Evolutionary conservation across 2,797 vertebrate species (phyloP), one percentile per base, ranked within the genome.

Genomic region (Anolis apletophallus): DNA sequence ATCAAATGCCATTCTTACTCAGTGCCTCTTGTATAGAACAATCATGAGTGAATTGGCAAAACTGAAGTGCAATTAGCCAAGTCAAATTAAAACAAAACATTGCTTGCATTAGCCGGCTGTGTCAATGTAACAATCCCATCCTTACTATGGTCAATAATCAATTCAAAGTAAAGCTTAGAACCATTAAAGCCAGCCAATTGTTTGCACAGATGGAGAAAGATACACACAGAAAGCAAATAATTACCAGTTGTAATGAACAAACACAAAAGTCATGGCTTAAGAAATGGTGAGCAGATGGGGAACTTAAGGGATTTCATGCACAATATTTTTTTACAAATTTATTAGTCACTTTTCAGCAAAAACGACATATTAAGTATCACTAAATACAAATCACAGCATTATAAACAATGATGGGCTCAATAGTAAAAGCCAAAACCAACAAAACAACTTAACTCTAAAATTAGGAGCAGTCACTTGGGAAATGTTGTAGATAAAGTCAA

Each of bases 141-240:
- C 29, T 55, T 23, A 34, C 54, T 57, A 34, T 85, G 69, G 19
- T 80, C 71, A 85, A 80, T 50, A 85, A 85, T 80, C 84, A 80
- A 85, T 85, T 61, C 71, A 85, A 73, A 72, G 76, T 85, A 80
- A 85, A 72, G 36, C 29, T 59, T 40, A 34, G 36, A 52, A 50
- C 77, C 68, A 71, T 80, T 85, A 80, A 80, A 84, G 57, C 16
- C 54, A 85, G 36, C 76, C 73, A 71, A 61, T 59, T 50, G 69
- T 85, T 85, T 85, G 77, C 68, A 34, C 77, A 85, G 84, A 73
- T 85, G 77, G 84, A 26, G 59, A 64, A 80, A 50, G 54, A 72
- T 55, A 29, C 67, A 59, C 55, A 80, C 10, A 80, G 36, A 50
- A 85, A 85, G 77, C 77, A 85, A 85, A 85, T 85, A 85, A 85